These are phyloP conservation scores for Pipra filicauda DNA, from an alignment of 2,113 vertebrate species.

Conservation along the genomic window DNA sequence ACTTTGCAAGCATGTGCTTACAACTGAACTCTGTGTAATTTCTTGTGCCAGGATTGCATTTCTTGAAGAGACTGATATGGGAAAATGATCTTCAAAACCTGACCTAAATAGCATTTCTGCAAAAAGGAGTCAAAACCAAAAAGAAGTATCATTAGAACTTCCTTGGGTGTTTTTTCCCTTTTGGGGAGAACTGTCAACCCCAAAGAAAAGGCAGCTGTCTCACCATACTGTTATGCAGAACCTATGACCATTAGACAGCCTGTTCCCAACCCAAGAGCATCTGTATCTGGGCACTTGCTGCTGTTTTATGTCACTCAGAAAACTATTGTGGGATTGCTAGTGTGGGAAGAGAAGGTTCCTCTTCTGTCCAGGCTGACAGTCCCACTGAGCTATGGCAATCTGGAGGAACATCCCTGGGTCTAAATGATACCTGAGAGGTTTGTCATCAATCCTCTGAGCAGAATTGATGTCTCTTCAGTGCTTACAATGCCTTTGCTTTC, in stretches of 20 bases:
- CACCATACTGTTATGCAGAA: background rate
- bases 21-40: background rate
- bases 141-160: background rate
- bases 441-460: background rate
- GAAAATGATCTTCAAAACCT: background rate
- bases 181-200: background rate
- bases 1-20: background rate
- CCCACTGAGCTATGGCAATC: background rate
- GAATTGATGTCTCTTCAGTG: background rate
- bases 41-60: background rate
- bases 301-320: background rate
- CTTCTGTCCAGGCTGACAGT: background rate
- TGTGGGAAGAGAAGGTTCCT: background rate
- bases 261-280: background rate
- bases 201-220: background rate
- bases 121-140: background rate
- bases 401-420: background rate
- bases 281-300: background rate
- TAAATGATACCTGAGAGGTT: background rate
- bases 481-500: background rate
- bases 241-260: background rate
- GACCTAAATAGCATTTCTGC: background rate
- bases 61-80: background rate
- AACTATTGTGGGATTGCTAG: background rate
- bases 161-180: background rate